Evolutionary conservation across 2,888 invertebrate genomes (phyloP).

Genomic region (Drosophila affinis): DNA sequence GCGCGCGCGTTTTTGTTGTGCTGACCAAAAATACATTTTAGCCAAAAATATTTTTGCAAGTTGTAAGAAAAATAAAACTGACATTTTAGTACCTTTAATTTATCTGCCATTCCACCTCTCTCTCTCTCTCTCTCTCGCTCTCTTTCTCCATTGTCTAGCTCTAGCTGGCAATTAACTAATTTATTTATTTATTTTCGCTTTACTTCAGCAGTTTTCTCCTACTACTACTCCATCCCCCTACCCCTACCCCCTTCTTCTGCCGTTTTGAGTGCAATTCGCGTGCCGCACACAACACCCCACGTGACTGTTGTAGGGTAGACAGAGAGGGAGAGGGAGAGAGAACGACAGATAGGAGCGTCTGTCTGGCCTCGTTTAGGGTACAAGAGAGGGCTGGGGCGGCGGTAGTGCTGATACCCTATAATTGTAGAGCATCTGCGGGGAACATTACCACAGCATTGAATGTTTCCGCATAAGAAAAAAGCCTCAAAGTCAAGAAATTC

Average conservation of each 20-base stretch:
- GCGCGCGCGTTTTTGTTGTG: slow-evolving; percentile 56
- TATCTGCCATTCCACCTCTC: background rate
- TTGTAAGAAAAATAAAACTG: slow-evolving; percentile 55
- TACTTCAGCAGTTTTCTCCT: slow-evolving; percentile 36
- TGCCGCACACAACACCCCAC: slow-evolving; percentile 60
- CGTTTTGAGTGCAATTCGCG: slow-evolving; percentile 44
- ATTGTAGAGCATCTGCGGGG: background rate
- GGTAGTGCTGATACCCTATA: slow-evolving; percentile 21
- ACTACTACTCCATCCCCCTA: background rate
- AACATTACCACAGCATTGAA: background rate
- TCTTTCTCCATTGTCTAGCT: background rate
- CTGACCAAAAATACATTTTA: slow-evolving; percentile 62
- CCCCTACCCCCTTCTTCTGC: too few relatives aligned
- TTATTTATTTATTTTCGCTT: slow-evolving; percentile 35
- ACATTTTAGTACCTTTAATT: slow-evolving; percentile 42
- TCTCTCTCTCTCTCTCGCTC: background rate
- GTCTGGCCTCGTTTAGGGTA: slow-evolving; percentile 38
- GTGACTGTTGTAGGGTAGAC: slow-evolving; percentile 33
- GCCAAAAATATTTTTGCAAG: slow-evolving; percentile 36
- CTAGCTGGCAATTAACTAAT: slow-evolving; percentile 28
- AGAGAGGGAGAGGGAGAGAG: slow-evolving; percentile 1
- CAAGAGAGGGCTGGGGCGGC: slow-evolving; percentile 10
- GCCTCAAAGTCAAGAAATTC: background rate
- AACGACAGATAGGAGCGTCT: slow-evolving; percentile 4
- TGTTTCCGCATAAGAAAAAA: too few relatives aligned